Base-by-base conservation (phyloP, 2,113 vertebrate species). In the Nerophis ophidion region DNA sequence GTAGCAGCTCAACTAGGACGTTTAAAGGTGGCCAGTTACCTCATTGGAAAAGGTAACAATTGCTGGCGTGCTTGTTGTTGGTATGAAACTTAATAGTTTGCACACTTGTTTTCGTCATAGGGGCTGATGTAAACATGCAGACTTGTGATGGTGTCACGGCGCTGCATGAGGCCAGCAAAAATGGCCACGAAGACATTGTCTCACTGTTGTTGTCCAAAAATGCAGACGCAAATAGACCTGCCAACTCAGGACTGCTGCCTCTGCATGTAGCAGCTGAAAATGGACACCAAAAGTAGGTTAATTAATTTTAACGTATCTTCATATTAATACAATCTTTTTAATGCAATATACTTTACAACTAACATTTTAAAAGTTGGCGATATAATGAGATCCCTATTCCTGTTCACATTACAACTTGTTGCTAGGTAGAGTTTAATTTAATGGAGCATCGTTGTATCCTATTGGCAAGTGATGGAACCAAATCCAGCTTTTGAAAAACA, bases 41-140 rank as follows among this genome's bases (percentile, higher is more conserved):
- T 99, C 8, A 88, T 92, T 61, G 88, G 9, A 11, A 89, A 81
- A 77, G 89, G 90, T 91, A 70, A 57, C 35, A 4, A 49, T 16
- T 33, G n/a, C 16, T 35, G 0, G 35, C 7, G 2, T 33, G 7
- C 6, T 54, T 4, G 11, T 36, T 54, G n/a, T 54, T 16, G 8
- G 15, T 6, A 9, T 36, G 15, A 38, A 10, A 38, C n/a, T 26
- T 26, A 5, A 54, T 5, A 16, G 36, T n/a, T 6, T 54, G 4
- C 6, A 2, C 2, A 5, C 5, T 16, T 51, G 19, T 36, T 44
- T 15, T 44, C 5, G 17, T 60, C 17, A 48, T 65, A 99, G 97
- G 94, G 12, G 94, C 93, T 33, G 91, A 94, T 63, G 92, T 98
- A 81, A 96, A 98, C 73, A 92, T 92, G 6, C 93, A 97, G 84